These are phyloP conservation scores for Hafferia zeledoni DNA, from an alignment of 2,797 vertebrate species.

Conservation along the genomic window DNA sequence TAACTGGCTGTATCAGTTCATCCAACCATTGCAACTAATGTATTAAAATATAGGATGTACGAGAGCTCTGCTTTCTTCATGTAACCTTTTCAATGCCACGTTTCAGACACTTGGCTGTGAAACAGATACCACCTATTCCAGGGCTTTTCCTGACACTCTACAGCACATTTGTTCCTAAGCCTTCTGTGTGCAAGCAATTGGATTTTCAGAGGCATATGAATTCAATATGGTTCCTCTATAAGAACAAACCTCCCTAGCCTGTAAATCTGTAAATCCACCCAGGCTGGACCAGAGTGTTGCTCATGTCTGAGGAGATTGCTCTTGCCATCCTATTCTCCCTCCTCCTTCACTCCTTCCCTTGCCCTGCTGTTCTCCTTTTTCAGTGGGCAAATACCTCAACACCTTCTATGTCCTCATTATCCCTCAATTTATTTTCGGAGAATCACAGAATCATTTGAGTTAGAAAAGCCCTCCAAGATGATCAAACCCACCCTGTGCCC, in stretches of 20 bases:
- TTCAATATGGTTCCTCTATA: neutral
- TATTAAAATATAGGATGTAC: neutral
- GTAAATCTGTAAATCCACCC: neutral
- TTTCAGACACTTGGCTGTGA: neutral
- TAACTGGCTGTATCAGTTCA: fast-evolving
- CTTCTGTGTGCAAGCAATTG: neutral
- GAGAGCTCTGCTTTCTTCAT: neutral
- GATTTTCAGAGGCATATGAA: neutral
- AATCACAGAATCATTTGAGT: fast-evolving
- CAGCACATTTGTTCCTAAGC: neutral
- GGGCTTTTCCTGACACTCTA: neutral
- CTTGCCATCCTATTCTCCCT: neutral
- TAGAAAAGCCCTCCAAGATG: neutral
- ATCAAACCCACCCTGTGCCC: fast-evolving
- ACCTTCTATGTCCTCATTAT: neutral
- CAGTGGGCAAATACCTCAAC: neutral
- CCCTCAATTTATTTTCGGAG: neutral
- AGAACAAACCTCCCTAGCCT: neutral
- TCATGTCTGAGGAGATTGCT: neutral
- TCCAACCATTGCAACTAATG: neutral
- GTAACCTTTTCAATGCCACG: neutral
- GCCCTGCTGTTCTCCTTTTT: neutral
- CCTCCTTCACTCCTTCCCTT: neutral
- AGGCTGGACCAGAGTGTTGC: neutral
- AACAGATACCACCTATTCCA: neutral